Evolutionary conservation across 2,113 vertebrate genomes (phyloP).

Genomic region (Myxocyprinus asiaticus): DNA sequence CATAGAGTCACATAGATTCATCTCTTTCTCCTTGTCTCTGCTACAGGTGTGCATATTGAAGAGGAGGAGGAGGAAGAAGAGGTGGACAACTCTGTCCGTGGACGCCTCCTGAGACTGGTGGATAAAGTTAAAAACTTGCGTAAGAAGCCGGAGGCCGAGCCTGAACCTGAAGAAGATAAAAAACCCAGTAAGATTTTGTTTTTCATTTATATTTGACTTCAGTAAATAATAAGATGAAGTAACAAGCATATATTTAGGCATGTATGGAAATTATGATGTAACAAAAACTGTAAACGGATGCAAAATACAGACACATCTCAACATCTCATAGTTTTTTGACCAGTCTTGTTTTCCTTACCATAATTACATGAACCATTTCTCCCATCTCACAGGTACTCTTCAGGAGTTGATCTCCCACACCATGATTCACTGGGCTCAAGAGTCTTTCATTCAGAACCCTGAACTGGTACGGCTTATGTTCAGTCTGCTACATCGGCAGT

Average conservation of each 20-base stretch:
- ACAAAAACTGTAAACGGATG: too few relatives aligned
- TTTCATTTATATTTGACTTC: neutral
- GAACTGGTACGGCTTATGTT: constrained; percentile 95
- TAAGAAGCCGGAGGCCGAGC: constrained; percentile 75
- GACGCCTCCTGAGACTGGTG: constrained; percentile 80
- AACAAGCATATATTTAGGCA: too few relatives aligned
- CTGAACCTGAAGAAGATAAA: constrained; percentile 75
- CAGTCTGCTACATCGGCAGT: constrained; percentile 91
- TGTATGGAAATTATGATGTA: too few relatives aligned
- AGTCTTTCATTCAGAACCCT: constrained; percentile 92
- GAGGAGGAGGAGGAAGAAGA: constrained; percentile 82
- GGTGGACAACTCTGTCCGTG: constrained; percentile 80
- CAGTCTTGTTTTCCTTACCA: neutral
- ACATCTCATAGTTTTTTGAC: too few relatives aligned
- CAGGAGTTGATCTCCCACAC: constrained; percentile 94
- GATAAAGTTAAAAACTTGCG: constrained; percentile 81
- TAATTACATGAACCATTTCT: too few relatives aligned
- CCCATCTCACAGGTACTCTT: constrained; percentile 73
- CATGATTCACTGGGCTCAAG: constrained; percentile 94
- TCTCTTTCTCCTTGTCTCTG: neutral
- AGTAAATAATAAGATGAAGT: too few relatives aligned
- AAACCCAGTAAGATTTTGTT: constrained; percentile 79
- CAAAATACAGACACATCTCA: too few relatives aligned
- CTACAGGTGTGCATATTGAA: constrained; percentile 85
- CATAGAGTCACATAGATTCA: neutral